These are phyloP conservation scores for Cecidostiba fungosa DNA, from an alignment of 2,888 invertebrate genomes.

Conservation along the genomic window DNA sequence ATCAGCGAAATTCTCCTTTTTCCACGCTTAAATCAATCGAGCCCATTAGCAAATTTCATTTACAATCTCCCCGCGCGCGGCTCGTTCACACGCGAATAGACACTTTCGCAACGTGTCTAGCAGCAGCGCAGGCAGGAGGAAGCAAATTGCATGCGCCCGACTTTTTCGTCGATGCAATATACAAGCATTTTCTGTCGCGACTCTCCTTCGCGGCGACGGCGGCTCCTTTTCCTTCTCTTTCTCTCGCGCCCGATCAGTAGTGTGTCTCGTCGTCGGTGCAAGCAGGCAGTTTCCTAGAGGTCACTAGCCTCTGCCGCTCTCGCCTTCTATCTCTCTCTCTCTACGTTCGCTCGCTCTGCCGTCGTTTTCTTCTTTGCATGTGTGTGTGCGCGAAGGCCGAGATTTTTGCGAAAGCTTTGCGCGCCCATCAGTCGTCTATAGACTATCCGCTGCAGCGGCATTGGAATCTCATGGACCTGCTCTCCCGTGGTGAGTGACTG, in stretches of 20 bases:
- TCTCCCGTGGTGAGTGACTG: neutral
- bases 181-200: slow-evolving; percentile 21
- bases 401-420: slow-evolving; percentile 50
- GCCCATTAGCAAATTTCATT: slow-evolving; percentile 33
- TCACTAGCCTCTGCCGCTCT: slow-evolving; percentile 72
- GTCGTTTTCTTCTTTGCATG: slow-evolving; percentile 32
- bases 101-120: slow-evolving; percentile 5
- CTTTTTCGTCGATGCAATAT: slow-evolving; percentile 26
- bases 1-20: neutral
- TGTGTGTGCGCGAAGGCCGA: slow-evolving; percentile 45
- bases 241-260: slow-evolving; percentile 51
- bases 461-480: neutral
- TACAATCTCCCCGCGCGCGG: slow-evolving; percentile 3
- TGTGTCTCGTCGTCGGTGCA: slow-evolving; percentile 52
- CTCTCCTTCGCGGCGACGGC: neutral
- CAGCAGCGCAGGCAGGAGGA: neutral
- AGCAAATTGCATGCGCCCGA: neutral
- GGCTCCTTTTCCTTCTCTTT: slow-evolving; percentile 24
- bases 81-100: slow-evolving; percentile 31
- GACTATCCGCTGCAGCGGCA: neutral
- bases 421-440: neutral
- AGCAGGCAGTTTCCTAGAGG: slow-evolving; percentile 69
- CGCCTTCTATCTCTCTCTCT: slow-evolving; percentile 50
- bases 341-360: neutral
- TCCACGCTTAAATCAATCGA: neutral